Evolutionary conservation across 2,888 invertebrate genomes (phyloP).

Genomic region (Crioceris asparagi): DNA sequence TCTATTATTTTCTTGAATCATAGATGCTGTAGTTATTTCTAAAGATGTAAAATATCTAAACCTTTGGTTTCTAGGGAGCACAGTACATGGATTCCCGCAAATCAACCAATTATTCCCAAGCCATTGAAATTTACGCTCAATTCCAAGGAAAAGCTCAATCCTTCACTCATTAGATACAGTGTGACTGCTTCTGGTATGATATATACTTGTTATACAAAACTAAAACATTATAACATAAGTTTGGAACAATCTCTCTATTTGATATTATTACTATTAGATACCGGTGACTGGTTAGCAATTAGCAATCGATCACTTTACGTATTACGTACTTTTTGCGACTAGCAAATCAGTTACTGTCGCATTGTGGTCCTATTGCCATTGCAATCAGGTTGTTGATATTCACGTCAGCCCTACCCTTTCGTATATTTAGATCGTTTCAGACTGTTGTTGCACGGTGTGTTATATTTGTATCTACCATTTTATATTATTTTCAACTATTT

Average conservation of each 20-base stretch:
- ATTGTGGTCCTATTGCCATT: too few species aligned
- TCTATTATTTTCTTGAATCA: neutral
- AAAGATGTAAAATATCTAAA: constrained; percentile 5
- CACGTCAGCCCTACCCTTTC: too few species aligned
- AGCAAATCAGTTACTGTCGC: too few species aligned
- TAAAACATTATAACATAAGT: neutral
- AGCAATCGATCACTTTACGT: too few species aligned
- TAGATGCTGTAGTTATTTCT: neutral
- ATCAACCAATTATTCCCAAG: constrained; percentile 27
- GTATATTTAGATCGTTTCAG: too few species aligned
- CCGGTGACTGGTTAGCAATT: too few species aligned
- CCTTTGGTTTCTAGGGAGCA: constrained; percentile 23
- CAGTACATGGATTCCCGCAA: constrained; percentile 33
- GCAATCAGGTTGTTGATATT: too few species aligned
- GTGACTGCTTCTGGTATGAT: constrained; percentile 41
- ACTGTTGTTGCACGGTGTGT: too few species aligned
- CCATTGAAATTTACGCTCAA: constrained; percentile 22
- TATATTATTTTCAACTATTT: too few species aligned
- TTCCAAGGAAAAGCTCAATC: constrained; percentile 29
- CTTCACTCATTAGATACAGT: constrained; percentile 36
- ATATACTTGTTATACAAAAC: constrained; percentile 3
- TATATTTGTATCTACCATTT: too few species aligned
- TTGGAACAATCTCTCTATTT: neutral
- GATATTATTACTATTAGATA: neutral
- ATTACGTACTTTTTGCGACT: too few species aligned